A percentile compares a stretch with the other conserved stretches of the same genome.
Conservation (phyloP, 2,888 invertebrate genomes). For the Limenitis camilla region DNA sequence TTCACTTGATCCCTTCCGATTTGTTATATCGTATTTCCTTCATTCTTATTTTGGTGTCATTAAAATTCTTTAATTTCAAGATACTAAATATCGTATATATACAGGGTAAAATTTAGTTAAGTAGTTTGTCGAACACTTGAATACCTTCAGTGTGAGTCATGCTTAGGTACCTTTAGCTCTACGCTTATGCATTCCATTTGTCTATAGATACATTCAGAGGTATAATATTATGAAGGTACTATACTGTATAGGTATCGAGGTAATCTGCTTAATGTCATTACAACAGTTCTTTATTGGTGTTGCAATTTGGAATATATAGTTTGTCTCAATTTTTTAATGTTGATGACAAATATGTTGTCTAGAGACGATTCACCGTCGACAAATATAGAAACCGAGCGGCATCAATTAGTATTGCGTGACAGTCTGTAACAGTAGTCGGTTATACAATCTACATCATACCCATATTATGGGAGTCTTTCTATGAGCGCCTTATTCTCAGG, state of each 20-base stretch:
- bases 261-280: background rate
- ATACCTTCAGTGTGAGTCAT: constrained; percentile 62
- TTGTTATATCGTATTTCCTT: too few species aligned
- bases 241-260: background rate
- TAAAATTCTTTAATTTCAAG: too few species aligned
- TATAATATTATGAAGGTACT: constrained; percentile 3
- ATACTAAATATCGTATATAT: constrained; percentile 3
- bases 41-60: too few species aligned
- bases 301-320: too few species aligned
- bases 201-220: constrained; percentile 19
- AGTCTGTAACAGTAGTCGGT: constrained; percentile 57
- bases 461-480: constrained; percentile 46
- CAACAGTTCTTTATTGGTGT: too few species aligned
- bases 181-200: constrained; percentile 54
- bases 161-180: constrained; percentile 41
- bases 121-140: constrained; percentile 40
- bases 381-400: constrained; percentile 23
- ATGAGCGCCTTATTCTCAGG: constrained; percentile 54
- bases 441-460: constrained; percentile 47
- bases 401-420: constrained; percentile 59
- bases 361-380: constrained; percentile 14
- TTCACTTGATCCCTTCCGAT: too few species aligned
- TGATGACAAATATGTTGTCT: constrained; percentile 31
- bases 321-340: too few species aligned
- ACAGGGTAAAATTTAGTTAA: constrained; percentile 9